Evolutionary conservation across 2,888 invertebrate species (phyloP), one percentile per base, ranked within the genome.

Genomic region (Scrobipalpa atriplicella): DNA sequence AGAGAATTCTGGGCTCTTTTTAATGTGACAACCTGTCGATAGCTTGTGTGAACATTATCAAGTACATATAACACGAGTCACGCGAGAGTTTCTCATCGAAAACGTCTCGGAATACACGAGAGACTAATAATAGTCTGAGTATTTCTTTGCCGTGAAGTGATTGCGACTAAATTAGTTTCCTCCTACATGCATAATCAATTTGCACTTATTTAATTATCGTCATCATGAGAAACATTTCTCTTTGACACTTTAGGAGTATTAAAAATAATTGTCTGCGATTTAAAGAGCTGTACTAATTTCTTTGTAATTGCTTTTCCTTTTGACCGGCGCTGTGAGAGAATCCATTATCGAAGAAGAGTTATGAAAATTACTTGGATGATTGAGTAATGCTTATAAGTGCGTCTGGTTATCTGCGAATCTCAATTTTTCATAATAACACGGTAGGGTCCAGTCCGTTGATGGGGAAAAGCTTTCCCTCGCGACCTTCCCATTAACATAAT

Each of bases 101-200:
- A 52, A 67, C 62, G 66, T 62, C 67, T 70, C 70, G 67, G 72
- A 69, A 71, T 64, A 68, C 62, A 65, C 52, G 1, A 36, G 29
- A 6, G 13, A 19, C 47, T 54, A 6, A 67, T 68, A 72, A 70
- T 66, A 66, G 67, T n/a, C n/a, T n/a, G n/a, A n/a, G n/a, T 62
- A 62, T 56, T 16, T 52, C 70, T 71, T 21, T 69, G 64, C 58
- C 58, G 51, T 65, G 56, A 54, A 47, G 62, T 66, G 70, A 69
- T 69, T 67, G 68, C 60, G 56, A 58, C 62, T 47, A 70, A 69
- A 68, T 70, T 64, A 61, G 67, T 67, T 67, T 70, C 72, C 72
- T 72, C 68, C 69, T 72, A 70, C 66, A 69, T 69, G 62, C 65
- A 66, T 69, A 70, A 69, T 71, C 67, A 68, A 70, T 68, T 69